Base-by-base conservation (phyloP, 1,140 invertebrate species). In the Lepidurus apus region DNA sequence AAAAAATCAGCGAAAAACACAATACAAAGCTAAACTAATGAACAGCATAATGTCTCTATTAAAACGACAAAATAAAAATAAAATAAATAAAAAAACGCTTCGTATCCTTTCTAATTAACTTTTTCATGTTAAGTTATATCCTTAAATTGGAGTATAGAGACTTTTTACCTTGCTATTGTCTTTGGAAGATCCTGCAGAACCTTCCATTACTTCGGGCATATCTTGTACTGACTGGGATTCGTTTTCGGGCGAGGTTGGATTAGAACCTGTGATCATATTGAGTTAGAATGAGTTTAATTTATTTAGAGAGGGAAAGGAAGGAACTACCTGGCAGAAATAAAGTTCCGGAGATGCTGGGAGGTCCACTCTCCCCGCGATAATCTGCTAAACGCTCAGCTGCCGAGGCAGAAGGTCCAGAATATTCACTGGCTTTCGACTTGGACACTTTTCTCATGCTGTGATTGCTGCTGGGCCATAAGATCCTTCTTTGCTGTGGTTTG, bases 341-440 rank as follows among this genome's bases (percentile, higher is more conserved):
- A 47, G 24, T 78, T 75, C 24, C 44, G 24, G 24, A 44, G 42
- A 43, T 78, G 73, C 24, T 42, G 43, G 78, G 26, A 44, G 74
- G 73, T 75, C 78, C 80, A 73, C 82, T 81, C 43, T 83, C 81
- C 53, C 84, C 83, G 79, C 80, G 81, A 80, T 85, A 85, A 81
- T 85, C 84, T 9, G 85, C 85, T 75, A 85, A 82, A 75, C 85
- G 81, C 81, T 85, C 85, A 42, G 84, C 85, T 75, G 84, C 84
- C 79, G 83, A 74, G 13, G 78, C 78, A 75, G 78, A 79, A 34
- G 78, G 78, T 34, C 53, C 77, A 79, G 82, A 82, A 82, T 83
- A 85, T 80, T 85, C 84, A 75, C 82, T 79, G 77, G 79, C 80
- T 78, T 81, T 79, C 42, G 78, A 78, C 79, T 83, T 82, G 47